A percentile compares a stretch with the other conserved stretches of the same genome.
Evolutionary conservation across 2,797 vertebrate species (phyloP).

Genomic region (Sebastes iracundus): DNA sequence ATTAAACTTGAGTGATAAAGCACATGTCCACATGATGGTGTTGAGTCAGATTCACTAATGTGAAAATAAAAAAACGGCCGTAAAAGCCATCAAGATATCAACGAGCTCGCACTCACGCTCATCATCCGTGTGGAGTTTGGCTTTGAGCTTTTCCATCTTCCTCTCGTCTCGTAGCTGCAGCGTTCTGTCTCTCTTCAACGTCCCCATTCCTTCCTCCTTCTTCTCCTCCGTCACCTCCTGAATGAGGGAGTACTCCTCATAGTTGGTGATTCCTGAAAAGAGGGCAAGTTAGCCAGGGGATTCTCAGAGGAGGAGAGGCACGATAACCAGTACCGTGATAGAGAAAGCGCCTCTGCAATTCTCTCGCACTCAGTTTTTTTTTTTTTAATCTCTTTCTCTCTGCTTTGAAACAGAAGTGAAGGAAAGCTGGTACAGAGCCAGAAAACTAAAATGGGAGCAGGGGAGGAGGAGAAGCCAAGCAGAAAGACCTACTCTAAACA

Average conservation of each 20-base stretch:
- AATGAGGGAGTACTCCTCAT: slow-evolving; percentile 99
- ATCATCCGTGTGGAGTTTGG: slow-evolving; percentile 98
- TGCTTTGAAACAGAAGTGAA: slow-evolving; percentile 43
- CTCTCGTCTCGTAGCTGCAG: slow-evolving; percentile 92
- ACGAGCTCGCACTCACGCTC: slow-evolving; percentile 87
- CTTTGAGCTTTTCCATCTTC: slow-evolving; percentile 99
- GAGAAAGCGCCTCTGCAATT: slow-evolving; percentile 18
- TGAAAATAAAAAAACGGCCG: slow-evolving; percentile 4
- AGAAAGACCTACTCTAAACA: slow-evolving; percentile 69
- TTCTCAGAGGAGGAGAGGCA: slow-evolving; percentile 19
- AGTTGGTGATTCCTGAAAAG: slow-evolving; percentile 97
- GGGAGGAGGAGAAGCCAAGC: slow-evolving; percentile 57
- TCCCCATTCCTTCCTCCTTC: slow-evolving; percentile 93
- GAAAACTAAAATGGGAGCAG: slow-evolving; percentile 54
- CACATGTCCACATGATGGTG: slow-evolving; percentile 16
- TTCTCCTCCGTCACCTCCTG: slow-evolving; percentile 94
- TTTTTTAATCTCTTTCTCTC: slow-evolving; percentile 23
- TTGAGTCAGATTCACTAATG: slow-evolving; percentile 7
- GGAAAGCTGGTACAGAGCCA: slow-evolving; percentile 55
- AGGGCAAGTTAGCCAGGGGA: slow-evolving; percentile 6
- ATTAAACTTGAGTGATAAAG: slow-evolving; percentile 35
- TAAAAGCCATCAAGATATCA: slow-evolving; percentile 7
- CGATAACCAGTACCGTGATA: slow-evolving; percentile 6
- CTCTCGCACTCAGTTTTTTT: background rate
- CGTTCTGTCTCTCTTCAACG: slow-evolving; percentile 94